Conservation (phyloP, 2,888 invertebrate species). For the Chalcis sispes region DNA sequence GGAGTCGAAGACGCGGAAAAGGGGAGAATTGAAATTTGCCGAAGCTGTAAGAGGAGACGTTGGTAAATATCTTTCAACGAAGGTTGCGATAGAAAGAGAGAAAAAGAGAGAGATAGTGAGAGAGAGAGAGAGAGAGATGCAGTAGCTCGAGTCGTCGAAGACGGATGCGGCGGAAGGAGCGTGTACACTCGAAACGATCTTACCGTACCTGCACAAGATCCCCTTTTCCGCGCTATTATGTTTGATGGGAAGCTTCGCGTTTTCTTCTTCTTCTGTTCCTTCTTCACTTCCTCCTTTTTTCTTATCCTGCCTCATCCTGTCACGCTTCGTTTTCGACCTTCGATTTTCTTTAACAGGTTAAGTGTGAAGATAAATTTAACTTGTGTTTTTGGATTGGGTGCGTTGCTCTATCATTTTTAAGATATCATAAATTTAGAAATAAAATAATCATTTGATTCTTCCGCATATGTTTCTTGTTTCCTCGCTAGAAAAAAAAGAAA, state of each 20-base stretch:
- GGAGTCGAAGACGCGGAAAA: constrained; percentile 48
- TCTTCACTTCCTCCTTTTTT: background rate
- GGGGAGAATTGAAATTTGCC: constrained; percentile 66
- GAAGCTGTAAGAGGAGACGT: constrained; percentile 67
- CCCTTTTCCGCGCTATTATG: constrained; percentile 13
- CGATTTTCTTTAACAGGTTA: constrained; percentile 4
- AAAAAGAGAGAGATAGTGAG: too few relatives aligned
- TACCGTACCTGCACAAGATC: constrained; percentile 11
- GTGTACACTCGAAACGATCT: constrained; percentile 26
- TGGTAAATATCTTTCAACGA: constrained; percentile 64
- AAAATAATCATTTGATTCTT: background rate
- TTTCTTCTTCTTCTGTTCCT: background rate
- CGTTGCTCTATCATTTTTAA: too few relatives aligned
- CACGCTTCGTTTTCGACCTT: background rate
- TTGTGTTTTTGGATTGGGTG: too few relatives aligned
- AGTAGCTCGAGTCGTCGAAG: background rate
- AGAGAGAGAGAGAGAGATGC: background rate
- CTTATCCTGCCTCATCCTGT: background rate
- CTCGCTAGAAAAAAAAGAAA: background rate
- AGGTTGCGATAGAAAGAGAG: too few relatives aligned
- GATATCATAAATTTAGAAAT: too few relatives aligned
- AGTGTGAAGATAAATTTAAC: too few relatives aligned
- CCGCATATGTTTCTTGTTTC: background rate
- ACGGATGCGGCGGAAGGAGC: background rate
- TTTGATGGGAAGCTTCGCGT: background rate